Evolutionary conservation across 2,797 vertebrate genomes (phyloP), one percentile per base, ranked within the genome.

Genomic region (Eleutherodactylus coqui): DNA sequence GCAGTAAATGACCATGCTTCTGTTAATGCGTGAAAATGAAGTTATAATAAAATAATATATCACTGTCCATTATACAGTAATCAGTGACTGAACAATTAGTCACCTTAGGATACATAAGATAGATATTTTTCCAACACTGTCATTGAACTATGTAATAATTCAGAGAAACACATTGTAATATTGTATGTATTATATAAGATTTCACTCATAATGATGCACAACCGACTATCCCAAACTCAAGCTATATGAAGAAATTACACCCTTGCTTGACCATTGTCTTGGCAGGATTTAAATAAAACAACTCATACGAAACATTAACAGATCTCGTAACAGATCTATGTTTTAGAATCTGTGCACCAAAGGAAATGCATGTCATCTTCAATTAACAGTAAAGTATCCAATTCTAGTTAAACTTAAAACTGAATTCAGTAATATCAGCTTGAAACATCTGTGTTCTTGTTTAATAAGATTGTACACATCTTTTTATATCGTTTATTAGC

Each of bases 401-500:
- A 29, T 43, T 32, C 51, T 73, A 58, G 9, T 38, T 85, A 62
- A 62, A 60, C 38, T 73, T 79, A 60, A 62, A 80, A 85, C 32
- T 73, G 51, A 24, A 62, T 80, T n/a, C 76, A 21, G 38, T 70
- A 32, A 27, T 72, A 85, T 53, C 77, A 85, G 55, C 53, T 19
- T 60, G 41, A 73, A 73, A 80, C 51, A 85, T 70, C 21, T 79
- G 53, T 81, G 51, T 55, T 60, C 53, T 34, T 47, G n/a, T 60
- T 45, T 86, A 64, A 81, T 81, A 81, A 79, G 84, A 81, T 81
- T 75, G 78, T 75, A 75, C 38, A 72, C 70, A 81, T 80, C 84
- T 80, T 86, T 85, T 86, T 80, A 81, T 86, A 81, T 75, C 1
- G 9, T 80, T 73, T 86, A 86, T 86, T 83, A 83, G 47, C 49